phyloP scores from a whole-genome alignment of 2,888 invertebrate species.

The Anaspis maculata region DNA sequence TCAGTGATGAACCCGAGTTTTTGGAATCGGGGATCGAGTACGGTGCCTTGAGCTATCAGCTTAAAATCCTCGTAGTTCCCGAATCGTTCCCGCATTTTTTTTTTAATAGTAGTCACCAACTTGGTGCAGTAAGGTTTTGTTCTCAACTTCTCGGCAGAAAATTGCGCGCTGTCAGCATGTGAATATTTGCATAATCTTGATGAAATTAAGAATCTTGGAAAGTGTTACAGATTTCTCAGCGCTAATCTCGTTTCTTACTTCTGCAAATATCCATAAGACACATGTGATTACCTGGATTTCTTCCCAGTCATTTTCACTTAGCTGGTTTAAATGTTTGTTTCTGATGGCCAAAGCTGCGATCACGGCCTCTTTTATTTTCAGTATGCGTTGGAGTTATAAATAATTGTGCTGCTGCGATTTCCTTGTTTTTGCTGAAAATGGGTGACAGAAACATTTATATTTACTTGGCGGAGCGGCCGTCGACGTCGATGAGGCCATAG shows the following conservation, averaged over 20 bases:
- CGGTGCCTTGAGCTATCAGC: slow-evolving; percentile 1
- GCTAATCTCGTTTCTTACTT: slow-evolving; percentile 10
- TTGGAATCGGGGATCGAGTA: slow-evolving; percentile 5
- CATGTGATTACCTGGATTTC: neutral
- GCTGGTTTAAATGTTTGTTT: neutral
- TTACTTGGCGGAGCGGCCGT: too few species aligned
- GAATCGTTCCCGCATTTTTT: slow-evolving; percentile 1
- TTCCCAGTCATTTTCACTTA: neutral
- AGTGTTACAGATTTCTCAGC: slow-evolving; percentile 9
- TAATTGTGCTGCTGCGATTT: too few species aligned
- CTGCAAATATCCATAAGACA: neutral
- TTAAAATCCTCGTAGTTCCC: slow-evolving; percentile 2
- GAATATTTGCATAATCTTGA: neutral
- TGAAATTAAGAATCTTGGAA: slow-evolving; percentile 4
- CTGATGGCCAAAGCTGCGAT: slow-evolving; percentile 11
- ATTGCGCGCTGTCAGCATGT: neutral
- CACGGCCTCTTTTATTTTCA: slow-evolving; percentile 8
- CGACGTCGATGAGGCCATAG: too few species aligned
- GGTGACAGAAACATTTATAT: too few species aligned
- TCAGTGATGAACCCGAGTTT: slow-evolving; percentile 1
- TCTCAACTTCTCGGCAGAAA: neutral
- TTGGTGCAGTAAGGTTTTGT: neutral
- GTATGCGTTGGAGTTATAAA: too few species aligned
- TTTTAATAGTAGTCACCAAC: neutral
- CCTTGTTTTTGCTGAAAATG: too few species aligned